Percentiles rank a stretch among this genome's conserved stretches.
These are phyloP conservation scores for Melopsittacus undulatus DNA, from an alignment of 2,797 vertebrate species.

Conservation along the genomic window DNA sequence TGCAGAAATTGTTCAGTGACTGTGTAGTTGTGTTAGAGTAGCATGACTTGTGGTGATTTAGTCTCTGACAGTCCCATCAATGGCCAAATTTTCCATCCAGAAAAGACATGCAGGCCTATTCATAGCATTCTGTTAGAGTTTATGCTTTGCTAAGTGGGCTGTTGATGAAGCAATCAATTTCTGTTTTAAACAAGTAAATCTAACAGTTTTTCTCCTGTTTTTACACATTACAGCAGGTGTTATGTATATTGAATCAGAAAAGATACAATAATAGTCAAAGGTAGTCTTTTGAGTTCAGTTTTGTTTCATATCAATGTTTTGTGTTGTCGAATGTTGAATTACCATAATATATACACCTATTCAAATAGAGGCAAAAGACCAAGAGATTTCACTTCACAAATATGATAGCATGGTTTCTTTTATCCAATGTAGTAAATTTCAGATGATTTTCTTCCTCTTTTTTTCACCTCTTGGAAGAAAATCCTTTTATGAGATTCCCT, in stretches of 20 bases:
- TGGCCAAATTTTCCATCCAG: background rate
- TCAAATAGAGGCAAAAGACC: background rate
- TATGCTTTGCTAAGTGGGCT: background rate
- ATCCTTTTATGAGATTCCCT: background rate
- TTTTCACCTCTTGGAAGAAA: background rate
- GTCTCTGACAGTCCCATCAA: background rate
- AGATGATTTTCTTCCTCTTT: background rate
- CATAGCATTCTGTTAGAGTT: background rate
- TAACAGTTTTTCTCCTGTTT: background rate
- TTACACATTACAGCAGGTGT: background rate
- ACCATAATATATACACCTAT: background rate
- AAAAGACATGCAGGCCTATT: background rate
- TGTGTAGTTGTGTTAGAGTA: background rate
- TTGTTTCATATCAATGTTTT: background rate
- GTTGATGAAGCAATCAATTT: background rate
- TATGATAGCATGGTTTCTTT: background rate
- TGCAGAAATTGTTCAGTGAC: background rate
- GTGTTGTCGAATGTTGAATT: background rate
- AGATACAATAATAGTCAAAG: background rate
- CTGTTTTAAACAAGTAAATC: constrained; percentile 13
- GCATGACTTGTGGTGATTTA: background rate
- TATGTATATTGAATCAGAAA: background rate
- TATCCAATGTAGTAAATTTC: background rate
- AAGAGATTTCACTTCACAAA: background rate
- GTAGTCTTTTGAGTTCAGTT: background rate